These are phyloP conservation scores for Equus przewalskii DNA, from an alignment of 2,113 vertebrate species.

Conservation along the genomic window DNA sequence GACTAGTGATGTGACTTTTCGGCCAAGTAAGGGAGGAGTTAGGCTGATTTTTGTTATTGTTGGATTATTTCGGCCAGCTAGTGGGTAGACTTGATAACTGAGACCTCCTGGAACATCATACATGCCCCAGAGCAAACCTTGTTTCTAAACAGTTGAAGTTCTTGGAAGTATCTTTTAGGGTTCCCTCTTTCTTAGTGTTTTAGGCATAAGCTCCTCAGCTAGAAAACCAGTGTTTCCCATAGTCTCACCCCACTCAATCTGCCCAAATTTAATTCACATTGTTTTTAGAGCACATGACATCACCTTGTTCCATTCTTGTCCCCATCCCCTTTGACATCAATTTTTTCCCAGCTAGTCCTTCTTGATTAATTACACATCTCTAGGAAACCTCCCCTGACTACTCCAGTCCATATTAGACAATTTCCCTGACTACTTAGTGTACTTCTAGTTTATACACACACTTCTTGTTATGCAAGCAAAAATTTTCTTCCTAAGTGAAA, in stretches of 20 bases:
- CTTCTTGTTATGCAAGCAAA: neutral
- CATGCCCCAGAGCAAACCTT: neutral
- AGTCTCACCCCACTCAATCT: neutral
- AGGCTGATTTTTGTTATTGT: neutral
- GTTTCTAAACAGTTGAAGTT: neutral
- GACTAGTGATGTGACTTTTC: neutral
- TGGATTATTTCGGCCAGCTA: neutral
- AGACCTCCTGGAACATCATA: neutral
- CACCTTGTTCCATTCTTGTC: conserved; percentile 30
- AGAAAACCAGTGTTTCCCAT: conserved; percentile 9
- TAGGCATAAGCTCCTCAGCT: neutral
- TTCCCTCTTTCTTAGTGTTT: neutral
- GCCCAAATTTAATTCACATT: neutral
- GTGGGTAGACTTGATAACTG: neutral
- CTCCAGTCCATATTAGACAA: neutral
- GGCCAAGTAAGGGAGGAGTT: neutral
- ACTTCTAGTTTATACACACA: neutral
- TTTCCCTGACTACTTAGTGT: neutral
- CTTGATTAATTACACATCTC: neutral
- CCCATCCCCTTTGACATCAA: neutral
- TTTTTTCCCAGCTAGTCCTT: neutral
- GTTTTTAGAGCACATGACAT: neutral
- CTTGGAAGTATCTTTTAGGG: neutral
- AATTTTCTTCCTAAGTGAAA: neutral
- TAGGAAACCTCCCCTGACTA: neutral